Base-by-base conservation (phyloP, 2,113 vertebrate genomes). In the Serinus canaria region DNA sequence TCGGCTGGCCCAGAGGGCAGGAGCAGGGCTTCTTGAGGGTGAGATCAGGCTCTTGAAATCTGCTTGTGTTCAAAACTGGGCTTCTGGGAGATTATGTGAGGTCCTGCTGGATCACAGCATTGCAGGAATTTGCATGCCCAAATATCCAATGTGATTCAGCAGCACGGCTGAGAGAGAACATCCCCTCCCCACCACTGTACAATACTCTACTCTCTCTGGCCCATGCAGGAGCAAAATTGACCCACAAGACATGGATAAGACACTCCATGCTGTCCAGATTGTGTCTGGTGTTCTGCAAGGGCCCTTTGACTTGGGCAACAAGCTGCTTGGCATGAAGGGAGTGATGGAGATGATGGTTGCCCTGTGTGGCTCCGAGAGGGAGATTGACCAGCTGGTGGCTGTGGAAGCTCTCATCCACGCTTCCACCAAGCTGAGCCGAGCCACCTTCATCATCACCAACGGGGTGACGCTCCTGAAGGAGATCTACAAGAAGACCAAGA, bases 321-420 rank as follows among this genome's bases (percentile, higher is more conserved):
- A 98, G 49, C 95, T 99, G 39, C 97, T 99, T 33, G 98, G 98
- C 69, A 97, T 97, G 87, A 99, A 99, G 90, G 99, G 99, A 1
- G 98, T 99, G 77, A 99, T 99, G 99, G 99, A 99, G 97, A 99
- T 99, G 98, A 99, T 99, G 99, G 99, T 99, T 33, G 99, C 99
- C 0, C 97, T 99, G 76, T 99, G 99, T 8, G 98, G 98, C 67
- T 99, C 99, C 0, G 99, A 99, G 62, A 98, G 99, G 0, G 99
- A 99, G 96, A 98, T 98, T 21, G 99, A 99, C 95, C 99, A 99
- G 98, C 97, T 99, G 96, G 99, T 99, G 89, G 99, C 99, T 1
- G 98, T 99, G 92, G 99, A 99, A 97, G 99, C 99, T 6, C 98
- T 99, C 87, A 99, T 99, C 93, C 99, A 99, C 0, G 98, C 99